Evolutionary conservation across 1,140 invertebrate species (phyloP).

Genomic region (Listronotus oregonensis): DNA sequence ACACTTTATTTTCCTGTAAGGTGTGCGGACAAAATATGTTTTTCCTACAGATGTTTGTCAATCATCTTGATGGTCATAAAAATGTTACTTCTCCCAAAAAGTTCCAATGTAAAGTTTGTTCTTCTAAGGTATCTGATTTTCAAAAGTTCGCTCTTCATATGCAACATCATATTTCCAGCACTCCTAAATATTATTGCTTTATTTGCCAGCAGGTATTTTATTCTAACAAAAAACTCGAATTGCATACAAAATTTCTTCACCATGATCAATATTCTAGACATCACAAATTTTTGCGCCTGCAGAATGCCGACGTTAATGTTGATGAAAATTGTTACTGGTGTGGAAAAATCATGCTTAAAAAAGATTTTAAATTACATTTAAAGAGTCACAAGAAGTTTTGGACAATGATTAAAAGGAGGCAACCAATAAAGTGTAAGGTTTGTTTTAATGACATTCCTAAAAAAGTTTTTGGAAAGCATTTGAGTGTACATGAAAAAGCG

Average conservation of each 20-base stretch:
- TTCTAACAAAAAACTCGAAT: slow-evolving; percentile 4
- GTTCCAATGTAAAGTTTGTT: slow-evolving; percentile 2
- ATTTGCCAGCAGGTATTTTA: not conserved
- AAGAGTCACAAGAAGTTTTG: not conserved
- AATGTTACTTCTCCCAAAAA: not conserved
- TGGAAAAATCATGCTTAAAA: not conserved
- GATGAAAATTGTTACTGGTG: slow-evolving; percentile 4
- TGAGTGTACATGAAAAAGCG: not conserved
- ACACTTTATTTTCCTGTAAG: slow-evolving; percentile 5
- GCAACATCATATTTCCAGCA: not conserved
- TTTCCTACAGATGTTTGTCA: slow-evolving; percentile 2
- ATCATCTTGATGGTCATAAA: not conserved
- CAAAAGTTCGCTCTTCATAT: not conserved
- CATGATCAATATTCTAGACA: not conserved
- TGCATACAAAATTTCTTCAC: not conserved
- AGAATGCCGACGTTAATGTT: not conserved
- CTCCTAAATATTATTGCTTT: not conserved
- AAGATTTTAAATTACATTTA: too few species aligned
- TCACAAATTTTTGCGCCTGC: not conserved
- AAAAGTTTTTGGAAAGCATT: not conserved
- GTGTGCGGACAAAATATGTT: slow-evolving; percentile 2
- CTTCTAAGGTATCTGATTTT: not conserved
- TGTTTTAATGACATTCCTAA: not conserved
- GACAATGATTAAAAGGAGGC: not conserved
- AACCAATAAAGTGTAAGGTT: not conserved